These are phyloP conservation scores for Nymphicus hollandicus DNA, from an alignment of 2,113 vertebrate species.

Conservation along the genomic window DNA sequence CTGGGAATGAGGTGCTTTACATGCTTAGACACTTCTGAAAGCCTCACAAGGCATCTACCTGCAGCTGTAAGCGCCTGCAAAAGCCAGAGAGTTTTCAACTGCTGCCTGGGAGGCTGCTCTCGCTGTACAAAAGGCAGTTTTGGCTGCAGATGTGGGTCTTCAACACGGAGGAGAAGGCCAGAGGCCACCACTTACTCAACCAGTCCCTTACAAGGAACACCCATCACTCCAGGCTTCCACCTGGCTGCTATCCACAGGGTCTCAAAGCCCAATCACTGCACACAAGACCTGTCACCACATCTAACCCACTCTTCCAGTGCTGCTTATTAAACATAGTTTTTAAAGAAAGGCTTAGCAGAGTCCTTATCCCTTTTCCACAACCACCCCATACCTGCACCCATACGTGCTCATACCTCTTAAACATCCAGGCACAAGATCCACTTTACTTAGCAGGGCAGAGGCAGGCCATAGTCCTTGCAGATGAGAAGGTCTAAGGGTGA, in stretches of 20 bases:
- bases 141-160: neutral
- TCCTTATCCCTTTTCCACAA: neutral
- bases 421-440: rapidly evolving
- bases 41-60: neutral
- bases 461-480: neutral
- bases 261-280: neutral
- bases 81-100: neutral
- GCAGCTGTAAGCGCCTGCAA: neutral
- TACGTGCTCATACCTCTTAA: rapidly evolving
- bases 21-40: constrained; percentile 24
- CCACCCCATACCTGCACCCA: rapidly evolving
- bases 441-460: neutral
- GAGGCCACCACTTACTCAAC: neutral
- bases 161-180: neutral
- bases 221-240: rapidly evolving
- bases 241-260: neutral
- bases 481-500: neutral
- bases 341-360: neutral
- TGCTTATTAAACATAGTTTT: neutral
- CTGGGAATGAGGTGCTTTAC: constrained; percentile 38
- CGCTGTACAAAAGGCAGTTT: neutral
- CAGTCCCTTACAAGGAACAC: neutral
- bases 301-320: neutral
- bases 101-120: neutral
- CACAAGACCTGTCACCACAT: neutral